phyloP scores from a whole-genome alignment of 2,888 invertebrate genomes.

The Pherbina coryleti region DNA sequence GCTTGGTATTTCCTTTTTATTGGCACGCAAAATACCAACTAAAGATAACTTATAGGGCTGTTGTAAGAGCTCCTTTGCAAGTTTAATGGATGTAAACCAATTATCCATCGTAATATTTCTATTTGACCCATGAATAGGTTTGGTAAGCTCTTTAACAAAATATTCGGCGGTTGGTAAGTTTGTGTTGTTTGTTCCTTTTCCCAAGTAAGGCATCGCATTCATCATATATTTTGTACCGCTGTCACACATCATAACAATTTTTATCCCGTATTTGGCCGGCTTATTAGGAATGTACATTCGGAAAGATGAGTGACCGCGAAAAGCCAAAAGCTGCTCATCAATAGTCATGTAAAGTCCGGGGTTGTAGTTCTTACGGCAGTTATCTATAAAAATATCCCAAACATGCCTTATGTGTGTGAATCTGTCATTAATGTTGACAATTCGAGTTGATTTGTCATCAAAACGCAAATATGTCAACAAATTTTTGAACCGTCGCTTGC shows the following conservation, averaged over 20 bases:
- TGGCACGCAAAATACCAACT: slow-evolving; percentile 33
- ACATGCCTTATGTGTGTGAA: slow-evolving; percentile 37
- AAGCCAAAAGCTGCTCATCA: slow-evolving; percentile 42
- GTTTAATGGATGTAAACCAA: slow-evolving; percentile 34
- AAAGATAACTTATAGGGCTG: slow-evolving; percentile 33
- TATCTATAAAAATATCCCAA: slow-evolving; percentile 39
- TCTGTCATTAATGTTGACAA: slow-evolving; percentile 9
- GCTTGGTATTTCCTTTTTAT: slow-evolving; percentile 34
- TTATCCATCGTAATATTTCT: slow-evolving; percentile 19
- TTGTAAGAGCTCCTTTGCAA: slow-evolving; percentile 5
- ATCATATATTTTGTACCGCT: slow-evolving; percentile 36
- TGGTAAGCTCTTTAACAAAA: slow-evolving; percentile 23
- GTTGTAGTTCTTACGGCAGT: slow-evolving; percentile 32
- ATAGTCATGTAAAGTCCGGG: slow-evolving; percentile 27
- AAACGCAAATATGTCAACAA: slow-evolving; percentile 45
- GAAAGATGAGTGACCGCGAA: slow-evolving; percentile 40
- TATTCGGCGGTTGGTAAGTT: neutral
- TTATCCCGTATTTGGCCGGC: slow-evolving; percentile 42
- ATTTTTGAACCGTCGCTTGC: slow-evolving; percentile 45
- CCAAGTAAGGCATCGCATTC: slow-evolving; percentile 36
- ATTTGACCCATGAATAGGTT: neutral
- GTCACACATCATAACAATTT: slow-evolving; percentile 41
- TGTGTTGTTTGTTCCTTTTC: slow-evolving; percentile 34
- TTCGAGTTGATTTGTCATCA: slow-evolving; percentile 27
- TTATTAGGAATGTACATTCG: slow-evolving; percentile 40